Evolutionary conservation across 2,113 vertebrate species (phyloP).

Genomic region (Hyla sarda): DNA sequence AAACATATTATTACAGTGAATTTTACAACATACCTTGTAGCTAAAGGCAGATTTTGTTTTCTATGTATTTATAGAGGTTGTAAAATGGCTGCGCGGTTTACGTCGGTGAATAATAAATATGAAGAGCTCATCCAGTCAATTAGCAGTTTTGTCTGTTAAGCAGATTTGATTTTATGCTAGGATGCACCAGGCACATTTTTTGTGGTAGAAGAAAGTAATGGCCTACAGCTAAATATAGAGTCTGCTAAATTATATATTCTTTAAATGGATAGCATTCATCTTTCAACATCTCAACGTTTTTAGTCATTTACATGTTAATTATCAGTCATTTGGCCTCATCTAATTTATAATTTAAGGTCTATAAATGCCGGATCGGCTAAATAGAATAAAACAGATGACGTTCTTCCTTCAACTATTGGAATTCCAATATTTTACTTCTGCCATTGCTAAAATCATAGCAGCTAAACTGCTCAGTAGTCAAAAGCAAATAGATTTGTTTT

Average conservation of each 20-base stretch:
- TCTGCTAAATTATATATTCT: constrained; percentile 53
- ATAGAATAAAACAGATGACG: constrained; percentile 22
- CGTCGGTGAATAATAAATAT: constrained; percentile 53
- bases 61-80: constrained; percentile 44
- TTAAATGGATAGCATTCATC: constrained; percentile 37
- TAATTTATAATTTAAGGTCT: constrained; percentile 44
- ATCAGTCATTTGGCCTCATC: constrained; percentile 41
- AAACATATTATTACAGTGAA: constrained; percentile 11
- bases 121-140: constrained; percentile 44
- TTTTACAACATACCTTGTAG: constrained; percentile 27
- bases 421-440: not conserved
- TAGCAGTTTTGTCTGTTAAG: constrained; percentile 50
- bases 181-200: constrained; percentile 6
- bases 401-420: not conserved
- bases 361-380: constrained; percentile 41
- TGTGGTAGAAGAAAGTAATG: constrained; percentile 29
- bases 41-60: constrained; percentile 33
- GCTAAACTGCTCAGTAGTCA: not conserved
- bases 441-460: constrained; percentile 2
- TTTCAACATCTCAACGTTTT: constrained; percentile 40
- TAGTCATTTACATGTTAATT: constrained; percentile 55
- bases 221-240: constrained; percentile 53
- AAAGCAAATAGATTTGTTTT: not conserved
- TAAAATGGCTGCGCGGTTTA: constrained; percentile 41
- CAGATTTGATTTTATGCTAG: constrained; percentile 54